Evolutionary conservation across 2,797 vertebrate species (phyloP), one percentile per base, ranked within the genome.

Genomic region (Schizopygopsis malacanthus): DNA sequence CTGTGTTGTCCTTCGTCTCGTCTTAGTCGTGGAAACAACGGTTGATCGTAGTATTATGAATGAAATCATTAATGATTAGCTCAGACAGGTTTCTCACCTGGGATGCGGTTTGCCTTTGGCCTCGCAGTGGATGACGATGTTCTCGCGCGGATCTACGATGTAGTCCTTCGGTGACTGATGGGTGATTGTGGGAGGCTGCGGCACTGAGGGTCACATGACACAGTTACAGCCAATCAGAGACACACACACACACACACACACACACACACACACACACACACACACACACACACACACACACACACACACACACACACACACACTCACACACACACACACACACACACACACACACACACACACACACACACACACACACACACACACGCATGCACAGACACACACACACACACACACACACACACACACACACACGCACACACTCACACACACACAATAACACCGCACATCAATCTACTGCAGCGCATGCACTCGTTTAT

Each of bases 101-200:
- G 98, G 98, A 90, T 96, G 95, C 84, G 98, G 98, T 63, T 98
- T 99, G 90, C 98, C 98, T 92, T 99, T 99, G 87, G 98, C 98
- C 90, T 99, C 98, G 91, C 98, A 99, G 86, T 97, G 96, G 93
- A 99, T 97, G 91, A 98, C 94, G 85, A 99, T 99, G 93, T 98
- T 98, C 93, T 99, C 98, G 76, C 2, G 98, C n/a, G n/a, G 98
- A 92, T 99, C 98, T 90, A 99, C 95, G 91, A 99, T 98, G 92
- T 97, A 99, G 94, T 99, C 96, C 94, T 99, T 99, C 33, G 97
- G 97, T 88, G 98, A 99, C 73, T 99, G 97, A 45, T 96, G 95
- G 50, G 94, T 99, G 93, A 99, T 98, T 22, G 98, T 99, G 89
- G 98, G 98, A 91, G 98, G 98, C 73, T 99, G 98, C 0, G 95